Percentiles rank a stretch among this genome's conserved stretches.
Evolutionary conservation across 2,888 invertebrate species (phyloP).

Genomic region (Drosophila mayaguana): DNA sequence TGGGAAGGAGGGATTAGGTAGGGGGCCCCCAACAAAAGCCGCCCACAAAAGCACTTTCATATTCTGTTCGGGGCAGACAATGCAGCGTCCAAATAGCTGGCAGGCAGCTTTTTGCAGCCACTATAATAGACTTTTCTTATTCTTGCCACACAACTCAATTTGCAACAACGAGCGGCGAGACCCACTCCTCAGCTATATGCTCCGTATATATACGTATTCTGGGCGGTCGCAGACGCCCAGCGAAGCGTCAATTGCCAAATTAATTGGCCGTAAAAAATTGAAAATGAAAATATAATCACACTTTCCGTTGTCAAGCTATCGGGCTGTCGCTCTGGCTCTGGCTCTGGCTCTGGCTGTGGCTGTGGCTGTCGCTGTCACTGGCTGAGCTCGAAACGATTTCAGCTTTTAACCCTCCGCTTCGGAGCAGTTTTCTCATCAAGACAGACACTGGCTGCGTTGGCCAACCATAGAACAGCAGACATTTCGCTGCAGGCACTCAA

Average conservation of each 20-base stretch:
- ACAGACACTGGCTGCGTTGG: constrained; percentile 34
- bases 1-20: constrained; percentile 17
- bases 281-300: constrained; percentile 85
- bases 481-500: constrained; percentile 69
- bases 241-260: constrained; percentile 82
- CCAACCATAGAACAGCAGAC: constrained; percentile 73
- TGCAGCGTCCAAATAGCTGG: constrained; percentile 67
- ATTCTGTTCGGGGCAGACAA: constrained; percentile 65
- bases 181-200: not conserved
- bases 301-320: constrained; percentile 69
- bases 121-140: constrained; percentile 79
- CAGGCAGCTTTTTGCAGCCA: constrained; percentile 65
- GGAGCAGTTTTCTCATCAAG: constrained; percentile 54
- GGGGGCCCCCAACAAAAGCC: constrained; percentile 64
- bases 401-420: constrained; percentile 59
- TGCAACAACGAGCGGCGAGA: constrained; percentile 44
- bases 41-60: constrained; percentile 57
- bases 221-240: constrained; percentile 68
- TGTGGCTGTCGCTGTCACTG: constrained; percentile 40
- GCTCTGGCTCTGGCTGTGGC: constrained; percentile 3
- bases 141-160: constrained; percentile 80
- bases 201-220: constrained; percentile 35
- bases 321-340: not conserved
- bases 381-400: constrained; percentile 51
- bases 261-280: constrained; percentile 85